phyloP scores from a whole-genome alignment of 2,888 invertebrate species.

The Brenthis ino region DNA sequence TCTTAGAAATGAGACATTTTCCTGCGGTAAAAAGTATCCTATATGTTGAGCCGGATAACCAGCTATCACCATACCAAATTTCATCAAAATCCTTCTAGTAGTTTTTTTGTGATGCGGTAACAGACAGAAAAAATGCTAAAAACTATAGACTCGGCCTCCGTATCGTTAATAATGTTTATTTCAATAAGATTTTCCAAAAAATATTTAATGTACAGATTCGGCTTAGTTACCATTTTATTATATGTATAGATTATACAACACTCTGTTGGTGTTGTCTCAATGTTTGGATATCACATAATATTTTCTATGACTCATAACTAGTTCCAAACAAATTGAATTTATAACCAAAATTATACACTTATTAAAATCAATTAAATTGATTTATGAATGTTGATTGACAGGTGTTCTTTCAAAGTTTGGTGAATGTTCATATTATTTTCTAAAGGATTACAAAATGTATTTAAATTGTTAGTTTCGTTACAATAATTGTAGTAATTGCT shows the following conservation, averaged over 20 bases:
- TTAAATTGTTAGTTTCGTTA: neutral
- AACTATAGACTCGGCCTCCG: too few species aligned
- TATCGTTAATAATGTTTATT: too few species aligned
- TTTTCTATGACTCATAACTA: neutral
- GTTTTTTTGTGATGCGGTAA: too few species aligned
- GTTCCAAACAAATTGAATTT: conserved; percentile 19
- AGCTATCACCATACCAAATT: too few species aligned
- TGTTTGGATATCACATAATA: neutral
- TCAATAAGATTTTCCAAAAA: too few species aligned
- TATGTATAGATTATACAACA: neutral
- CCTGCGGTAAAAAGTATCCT: too few species aligned
- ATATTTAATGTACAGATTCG: too few species aligned
- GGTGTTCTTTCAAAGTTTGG: conserved; percentile 9
- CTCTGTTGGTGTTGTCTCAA: neutral
- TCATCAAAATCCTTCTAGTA: too few species aligned
- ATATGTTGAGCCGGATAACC: too few species aligned
- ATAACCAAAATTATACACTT: conserved; percentile 10
- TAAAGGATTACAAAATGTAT: neutral
- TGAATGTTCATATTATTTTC: conserved; percentile 4
- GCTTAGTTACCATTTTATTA: too few species aligned
- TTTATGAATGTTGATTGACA: conserved; percentile 17
- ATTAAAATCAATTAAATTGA: conserved; percentile 1
- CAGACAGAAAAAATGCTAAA: too few species aligned
- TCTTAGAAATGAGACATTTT: too few species aligned
- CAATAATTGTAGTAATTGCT: neutral